A percentile compares a stretch with the other conserved stretches of the same genome.
Evolutionary conservation across 2,888 invertebrate species (phyloP).

Genomic region (Eupithecia abbreviata): DNA sequence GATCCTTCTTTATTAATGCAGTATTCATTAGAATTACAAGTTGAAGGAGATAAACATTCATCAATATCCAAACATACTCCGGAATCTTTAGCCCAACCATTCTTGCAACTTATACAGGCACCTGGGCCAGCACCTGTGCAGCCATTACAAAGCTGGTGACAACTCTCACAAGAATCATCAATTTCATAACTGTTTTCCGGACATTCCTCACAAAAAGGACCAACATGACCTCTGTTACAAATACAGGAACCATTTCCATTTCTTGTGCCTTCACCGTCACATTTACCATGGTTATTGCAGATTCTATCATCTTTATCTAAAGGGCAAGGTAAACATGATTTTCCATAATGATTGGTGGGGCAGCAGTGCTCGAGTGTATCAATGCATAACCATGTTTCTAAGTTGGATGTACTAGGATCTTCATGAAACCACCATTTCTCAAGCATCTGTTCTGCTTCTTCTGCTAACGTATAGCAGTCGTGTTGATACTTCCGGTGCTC

Average conservation of each 20-base stretch:
- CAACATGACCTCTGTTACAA: conserved; percentile 92
- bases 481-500: conserved; percentile 87
- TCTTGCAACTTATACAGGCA: conserved; percentile 80
- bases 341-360: conserved; percentile 91
- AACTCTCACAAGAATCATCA: conserved; percentile 88
- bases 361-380: conserved; percentile 91
- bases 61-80: conserved; percentile 92
- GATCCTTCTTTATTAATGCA: conserved; percentile 95
- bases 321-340: conserved; percentile 90
- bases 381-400: conserved; percentile 89
- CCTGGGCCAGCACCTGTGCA: conserved; percentile 89
- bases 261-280: conserved; percentile 94
- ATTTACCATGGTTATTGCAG: conserved; percentile 91
- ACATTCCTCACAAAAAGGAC: conserved; percentile 90
- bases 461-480: conserved; percentile 92
- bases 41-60: conserved; percentile 87
- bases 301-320: conserved; percentile 79
- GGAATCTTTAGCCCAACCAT: conserved; percentile 89
- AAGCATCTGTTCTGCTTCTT: conserved; percentile 90
- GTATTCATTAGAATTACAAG: conserved; percentile 87
- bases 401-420: conserved; percentile 67
- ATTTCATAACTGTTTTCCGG: conserved; percentile 86
- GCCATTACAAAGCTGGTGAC: conserved; percentile 90
- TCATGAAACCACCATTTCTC: conserved; percentile 96
- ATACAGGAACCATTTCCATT: conserved; percentile 95